Evolutionary conservation across 1,140 invertebrate genomes (phyloP).

Genomic region (Calliopsis andreniformis): DNA sequence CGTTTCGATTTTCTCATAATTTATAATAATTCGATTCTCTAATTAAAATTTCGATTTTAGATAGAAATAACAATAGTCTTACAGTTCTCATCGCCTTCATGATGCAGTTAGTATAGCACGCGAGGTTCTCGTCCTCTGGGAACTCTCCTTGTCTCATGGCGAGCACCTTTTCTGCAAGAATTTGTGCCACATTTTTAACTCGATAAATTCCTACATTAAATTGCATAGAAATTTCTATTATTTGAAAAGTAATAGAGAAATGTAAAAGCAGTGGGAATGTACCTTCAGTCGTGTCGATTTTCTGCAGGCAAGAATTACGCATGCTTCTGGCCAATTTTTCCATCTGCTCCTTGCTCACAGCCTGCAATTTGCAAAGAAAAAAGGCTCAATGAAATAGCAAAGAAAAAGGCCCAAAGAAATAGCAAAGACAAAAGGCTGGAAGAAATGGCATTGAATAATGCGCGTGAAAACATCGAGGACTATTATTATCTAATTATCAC

Average conservation of each 20-base stretch:
- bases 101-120: constrained; percentile 62
- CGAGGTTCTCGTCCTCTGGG: constrained; percentile 46
- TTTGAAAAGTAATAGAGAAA: no score
- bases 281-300: constrained; percentile 52
- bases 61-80: constrained; percentile 1
- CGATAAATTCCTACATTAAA: no score
- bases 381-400: not conserved
- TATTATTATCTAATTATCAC: no score
- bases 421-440: no score
- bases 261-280: not conserved
- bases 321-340: constrained; percentile 48
- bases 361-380: constrained; percentile 26
- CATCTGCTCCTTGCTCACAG: constrained; percentile 58
- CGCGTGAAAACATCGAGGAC: no score
- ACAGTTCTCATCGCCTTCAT: constrained; percentile 63
- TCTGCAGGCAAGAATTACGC: constrained; percentile 52
- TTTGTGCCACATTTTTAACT: no score
- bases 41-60: no score
- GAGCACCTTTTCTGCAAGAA: constrained; percentile 17
- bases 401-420: no score
- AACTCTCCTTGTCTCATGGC: constrained; percentile 50
- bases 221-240: no score
- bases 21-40: no score
- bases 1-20: no score
- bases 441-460: no score